Evolutionary conservation across 1,140 invertebrate genomes (phyloP).

Genomic region (Aphaenogaster rudis): DNA sequence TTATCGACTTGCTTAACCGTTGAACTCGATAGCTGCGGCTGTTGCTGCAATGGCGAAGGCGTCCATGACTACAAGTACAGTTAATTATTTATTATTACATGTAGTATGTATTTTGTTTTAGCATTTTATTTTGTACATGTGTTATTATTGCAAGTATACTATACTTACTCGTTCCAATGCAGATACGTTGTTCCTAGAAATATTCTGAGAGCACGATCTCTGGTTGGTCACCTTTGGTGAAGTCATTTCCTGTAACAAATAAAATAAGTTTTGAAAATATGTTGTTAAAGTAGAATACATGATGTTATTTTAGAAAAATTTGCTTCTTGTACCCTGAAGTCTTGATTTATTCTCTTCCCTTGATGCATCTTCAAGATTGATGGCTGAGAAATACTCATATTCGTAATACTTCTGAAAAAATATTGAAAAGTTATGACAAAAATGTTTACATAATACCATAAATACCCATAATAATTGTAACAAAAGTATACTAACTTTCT

Average conservation of each 20-base stretch:
- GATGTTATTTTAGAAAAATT: neutral
- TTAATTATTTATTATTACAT: no score
- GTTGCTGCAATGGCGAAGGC: neutral
- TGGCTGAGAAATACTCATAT: neutral
- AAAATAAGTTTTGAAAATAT: conserved; percentile 4
- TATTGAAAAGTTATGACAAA: neutral
- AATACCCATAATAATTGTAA: neutral
- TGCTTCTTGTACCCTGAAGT: neutral
- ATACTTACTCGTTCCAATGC: neutral
- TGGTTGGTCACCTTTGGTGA: neutral
- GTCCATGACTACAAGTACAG: neutral
- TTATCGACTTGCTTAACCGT: no score
- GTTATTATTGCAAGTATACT: neutral
- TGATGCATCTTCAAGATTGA: neutral
- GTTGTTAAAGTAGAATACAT: neutral
- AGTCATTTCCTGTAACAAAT: conserved; percentile 5
- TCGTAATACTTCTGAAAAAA: neutral
- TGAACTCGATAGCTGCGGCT: neutral
- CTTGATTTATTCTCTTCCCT: neutral
- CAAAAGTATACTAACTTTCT: neutral
- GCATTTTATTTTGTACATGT: neutral
- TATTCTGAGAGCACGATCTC: neutral
- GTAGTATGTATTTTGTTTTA: no score
- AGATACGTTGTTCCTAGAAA: neutral
- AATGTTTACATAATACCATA: neutral